These are phyloP conservation scores for Octonoba sinensis DNA, from an alignment of 2,888 invertebrate species.

Conservation along the genomic window DNA sequence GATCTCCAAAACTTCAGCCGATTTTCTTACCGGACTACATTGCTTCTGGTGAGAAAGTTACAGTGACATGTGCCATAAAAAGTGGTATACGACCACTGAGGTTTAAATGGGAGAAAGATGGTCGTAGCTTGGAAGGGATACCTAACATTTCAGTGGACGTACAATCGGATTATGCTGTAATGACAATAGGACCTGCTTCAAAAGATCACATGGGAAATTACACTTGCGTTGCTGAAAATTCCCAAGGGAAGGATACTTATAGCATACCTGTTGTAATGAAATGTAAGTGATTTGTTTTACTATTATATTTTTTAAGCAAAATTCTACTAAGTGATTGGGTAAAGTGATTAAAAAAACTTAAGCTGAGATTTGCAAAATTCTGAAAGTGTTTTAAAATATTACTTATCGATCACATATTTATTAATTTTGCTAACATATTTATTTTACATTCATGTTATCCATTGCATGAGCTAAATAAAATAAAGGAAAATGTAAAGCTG, in stretches of 20 bases:
- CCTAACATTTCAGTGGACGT: constrained; percentile 31
- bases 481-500: too few species aligned
- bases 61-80: constrained; percentile 34
- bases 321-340: too few species aligned
- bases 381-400: too few species aligned
- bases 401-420: too few species aligned
- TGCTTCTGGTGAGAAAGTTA: constrained; percentile 34
- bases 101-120: constrained; percentile 58
- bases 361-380: too few species aligned
- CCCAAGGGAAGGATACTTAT: constrained; percentile 36
- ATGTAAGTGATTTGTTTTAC: constrained; percentile 14
- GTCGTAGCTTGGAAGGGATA: constrained; percentile 14
- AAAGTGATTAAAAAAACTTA: too few species aligned
- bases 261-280: constrained; percentile 37
- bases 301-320: too few species aligned
- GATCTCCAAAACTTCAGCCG: constrained; percentile 38
- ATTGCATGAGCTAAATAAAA: too few species aligned
- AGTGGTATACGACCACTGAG: constrained; percentile 42
- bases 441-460: too few species aligned
- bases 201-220: constrained; percentile 55
- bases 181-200: constrained; percentile 27
- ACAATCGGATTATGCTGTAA: constrained; percentile 37
- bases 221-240: constrained; percentile 49
- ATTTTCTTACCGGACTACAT: constrained; percentile 42
- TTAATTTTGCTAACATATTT: too few species aligned